phyloP scores from a whole-genome alignment of 2,797 vertebrate genomes.

The Phataginus tricuspis region DNA sequence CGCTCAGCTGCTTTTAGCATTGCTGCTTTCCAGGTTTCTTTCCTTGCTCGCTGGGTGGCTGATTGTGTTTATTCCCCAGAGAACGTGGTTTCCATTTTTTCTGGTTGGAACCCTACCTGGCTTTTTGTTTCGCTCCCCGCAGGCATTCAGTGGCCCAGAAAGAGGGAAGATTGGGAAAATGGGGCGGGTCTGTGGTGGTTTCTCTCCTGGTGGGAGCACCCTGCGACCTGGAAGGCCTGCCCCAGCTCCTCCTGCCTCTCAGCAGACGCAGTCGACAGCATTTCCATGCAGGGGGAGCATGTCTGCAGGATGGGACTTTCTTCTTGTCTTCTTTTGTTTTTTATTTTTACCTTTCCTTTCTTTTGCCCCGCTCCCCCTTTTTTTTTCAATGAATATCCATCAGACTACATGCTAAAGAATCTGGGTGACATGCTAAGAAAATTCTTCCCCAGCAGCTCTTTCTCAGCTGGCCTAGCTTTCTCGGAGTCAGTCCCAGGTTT shows the following conservation, averaged over 20 bases:
- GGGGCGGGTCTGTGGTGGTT: neutral
- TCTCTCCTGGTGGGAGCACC: neutral
- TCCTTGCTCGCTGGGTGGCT: neutral
- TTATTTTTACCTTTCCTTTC: neutral
- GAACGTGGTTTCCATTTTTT: constrained; percentile 31
- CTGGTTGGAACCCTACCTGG: constrained; percentile 41
- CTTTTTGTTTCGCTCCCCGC: constrained; percentile 16
- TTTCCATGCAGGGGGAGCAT: neutral
- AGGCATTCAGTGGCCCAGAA: neutral
- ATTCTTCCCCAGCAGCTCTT: neutral
- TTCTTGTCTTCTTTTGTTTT: neutral
- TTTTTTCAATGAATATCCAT: neutral
- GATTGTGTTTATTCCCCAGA: constrained; percentile 63
- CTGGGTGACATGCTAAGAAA: neutral
- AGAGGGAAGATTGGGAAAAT: neutral
- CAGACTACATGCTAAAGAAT: neutral
- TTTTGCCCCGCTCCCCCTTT: too few relatives aligned
- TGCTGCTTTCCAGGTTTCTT: constrained; percentile 68
- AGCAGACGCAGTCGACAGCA: neutral
- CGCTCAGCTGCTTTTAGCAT: constrained; percentile 38
- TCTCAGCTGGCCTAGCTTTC: neutral
- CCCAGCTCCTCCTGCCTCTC: neutral
- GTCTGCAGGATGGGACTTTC: neutral
- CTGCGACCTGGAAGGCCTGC: neutral
- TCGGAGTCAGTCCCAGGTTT: neutral